Base-by-base conservation (phyloP, 2,797 vertebrate species). In the Poecile montanus region DNA sequence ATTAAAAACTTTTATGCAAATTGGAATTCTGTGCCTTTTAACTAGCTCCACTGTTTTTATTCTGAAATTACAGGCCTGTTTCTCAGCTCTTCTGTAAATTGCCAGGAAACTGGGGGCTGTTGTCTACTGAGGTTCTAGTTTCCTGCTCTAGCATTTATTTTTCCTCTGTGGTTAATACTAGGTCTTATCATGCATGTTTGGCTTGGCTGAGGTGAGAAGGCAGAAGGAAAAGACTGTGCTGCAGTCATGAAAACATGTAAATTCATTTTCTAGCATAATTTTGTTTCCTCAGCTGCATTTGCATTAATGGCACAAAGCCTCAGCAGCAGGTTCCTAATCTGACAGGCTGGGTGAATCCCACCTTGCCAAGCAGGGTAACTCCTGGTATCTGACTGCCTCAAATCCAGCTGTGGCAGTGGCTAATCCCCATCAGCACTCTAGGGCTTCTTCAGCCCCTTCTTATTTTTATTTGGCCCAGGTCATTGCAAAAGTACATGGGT, bases 41-140 rank as follows among this genome's bases (percentile, higher is more conserved):
- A 92, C 53, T 57, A 74, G 45, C 85, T 90, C 90, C 45, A 42
- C 30, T 81, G 58, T 62, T 91, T 91, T 73, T 92, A 38, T 94
- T 92, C n/a, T 54, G 79, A 94, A 91, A 94, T 94, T 92, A 88
- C 22, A 91, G 56, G 25, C 62, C 17, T 88, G 36, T 78, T 95
- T 63, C 15, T 32, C 26, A 86, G 40, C 38, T 88, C 34, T 83
- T 77, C 72, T 80, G 13, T 81, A 85, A 91, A 91, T 72, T 94
- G 34, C 47, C 54, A 66, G 82, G 82, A 91, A 89, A 81, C 79
- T 91, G 72, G 53, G 29, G 38, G 20, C 70, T 85, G 34, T 65
- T 84, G 32, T 77, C 61, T 85, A 44, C 62, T 63, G 70, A 89
- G 50, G 29, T 88, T 95, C 40, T 83, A 53, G 34, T 87, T 95